phyloP scores from a whole-genome alignment of 2,797 vertebrate genomes.

The Sebastes dallii region DNA sequence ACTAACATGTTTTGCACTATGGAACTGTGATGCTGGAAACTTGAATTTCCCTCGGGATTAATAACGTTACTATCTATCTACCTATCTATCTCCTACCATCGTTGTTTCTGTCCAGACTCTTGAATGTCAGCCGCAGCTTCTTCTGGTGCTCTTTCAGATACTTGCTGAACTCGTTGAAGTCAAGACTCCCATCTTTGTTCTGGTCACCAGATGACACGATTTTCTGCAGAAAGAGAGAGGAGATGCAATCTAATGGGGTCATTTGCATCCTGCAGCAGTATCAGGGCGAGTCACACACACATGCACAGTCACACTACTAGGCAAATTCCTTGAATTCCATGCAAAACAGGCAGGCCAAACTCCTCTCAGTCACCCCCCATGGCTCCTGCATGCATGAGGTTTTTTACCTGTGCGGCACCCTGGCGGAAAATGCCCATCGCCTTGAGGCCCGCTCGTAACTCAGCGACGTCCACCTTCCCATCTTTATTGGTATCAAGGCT shows the following conservation, averaged over 20 bases:
- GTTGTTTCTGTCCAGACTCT: constrained; percentile 93
- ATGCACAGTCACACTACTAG: not conserved
- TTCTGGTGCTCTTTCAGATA: constrained; percentile 95
- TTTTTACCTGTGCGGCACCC: constrained; percentile 88
- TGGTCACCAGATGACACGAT: constrained; percentile 90
- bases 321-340: not conserved
- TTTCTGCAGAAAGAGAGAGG: constrained; percentile 81
- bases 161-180: constrained; percentile 92
- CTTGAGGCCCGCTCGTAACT: constrained; percentile 88
- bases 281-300: not conserved
- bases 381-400: too few species aligned
- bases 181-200: constrained; percentile 90
- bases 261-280: not conserved
- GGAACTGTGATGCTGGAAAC: too few species aligned
- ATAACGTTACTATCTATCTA: too few species aligned
- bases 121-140: constrained; percentile 94
- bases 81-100: constrained; percentile 80
- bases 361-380: not conserved
- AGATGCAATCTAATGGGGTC: not conserved
- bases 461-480: constrained; percentile 90
- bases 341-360: constrained; percentile 25
- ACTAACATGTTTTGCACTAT: too few species aligned
- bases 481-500: constrained; percentile 90
- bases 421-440: constrained; percentile 88
- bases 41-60: too few species aligned